A percentile compares a stretch with the other conserved stretches of the same genome.
Conservation (phyloP, 2,797 vertebrate species). For the Danio jaintianensis region DNA sequence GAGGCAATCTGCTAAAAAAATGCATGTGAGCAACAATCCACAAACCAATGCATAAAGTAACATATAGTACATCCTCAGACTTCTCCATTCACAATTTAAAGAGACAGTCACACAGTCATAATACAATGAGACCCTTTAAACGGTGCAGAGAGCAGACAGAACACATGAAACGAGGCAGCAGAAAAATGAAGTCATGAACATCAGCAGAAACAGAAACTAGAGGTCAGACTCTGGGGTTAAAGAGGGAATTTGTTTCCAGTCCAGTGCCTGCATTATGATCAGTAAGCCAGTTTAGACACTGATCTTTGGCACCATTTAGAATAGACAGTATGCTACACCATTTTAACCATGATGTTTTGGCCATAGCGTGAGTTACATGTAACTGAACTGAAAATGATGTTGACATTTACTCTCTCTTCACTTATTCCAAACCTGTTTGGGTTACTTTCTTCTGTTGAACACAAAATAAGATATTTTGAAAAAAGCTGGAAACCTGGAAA, state of each 20-base stretch:
- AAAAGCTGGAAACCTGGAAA: too few species aligned
- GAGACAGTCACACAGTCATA: not conserved
- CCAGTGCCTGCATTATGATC: conserved; percentile 53
- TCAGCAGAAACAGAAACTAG: conserved; percentile 1
- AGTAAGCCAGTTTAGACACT: conserved; percentile 46
- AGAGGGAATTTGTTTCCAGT: conserved; percentile 49
- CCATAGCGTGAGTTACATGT: too few species aligned
- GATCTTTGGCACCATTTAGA: conserved; percentile 25
- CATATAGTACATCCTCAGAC: not conserved
- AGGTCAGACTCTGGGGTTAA: conserved; percentile 17
- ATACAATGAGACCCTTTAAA: conserved; percentile 45
- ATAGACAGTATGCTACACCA: not conserved
- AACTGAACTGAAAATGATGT: too few species aligned
- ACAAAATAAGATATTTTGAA: too few species aligned
- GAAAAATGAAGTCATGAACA: conserved; percentile 31
- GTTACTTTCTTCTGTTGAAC: too few species aligned
- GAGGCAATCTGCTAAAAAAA: not conserved
- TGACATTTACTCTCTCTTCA: too few species aligned
- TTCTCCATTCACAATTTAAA: conserved; percentile 3
- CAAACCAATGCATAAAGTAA: not conserved
- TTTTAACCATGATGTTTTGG: not conserved
- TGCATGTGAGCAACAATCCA: not conserved
- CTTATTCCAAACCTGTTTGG: too few species aligned
- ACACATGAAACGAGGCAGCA: conserved; percentile 35
- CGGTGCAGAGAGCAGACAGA: not conserved